phyloP scores from a whole-genome alignment of 2,113 vertebrate genomes.

The Rutilus rutilus region DNA sequence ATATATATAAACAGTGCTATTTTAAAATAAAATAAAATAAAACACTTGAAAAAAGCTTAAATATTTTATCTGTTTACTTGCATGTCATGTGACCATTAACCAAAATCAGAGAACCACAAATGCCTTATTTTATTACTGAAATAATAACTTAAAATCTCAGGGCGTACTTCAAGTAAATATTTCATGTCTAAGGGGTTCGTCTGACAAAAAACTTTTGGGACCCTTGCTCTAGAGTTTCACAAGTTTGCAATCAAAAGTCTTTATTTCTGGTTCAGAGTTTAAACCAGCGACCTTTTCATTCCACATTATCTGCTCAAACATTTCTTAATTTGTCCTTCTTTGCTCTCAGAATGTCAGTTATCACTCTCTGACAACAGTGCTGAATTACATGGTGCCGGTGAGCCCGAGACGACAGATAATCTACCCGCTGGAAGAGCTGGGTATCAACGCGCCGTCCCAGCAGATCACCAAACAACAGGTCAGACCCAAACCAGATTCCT shows the following conservation, averaged over 20 bases:
- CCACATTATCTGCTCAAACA: neutral
- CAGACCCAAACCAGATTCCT: slow-evolving; percentile 62
- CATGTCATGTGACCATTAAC: neutral
- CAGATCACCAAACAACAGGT: slow-evolving; percentile 85
- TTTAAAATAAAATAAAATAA: neutral
- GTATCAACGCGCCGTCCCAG: slow-evolving; percentile 85
- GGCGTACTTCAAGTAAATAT: neutral
- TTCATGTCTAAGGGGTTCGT: no score
- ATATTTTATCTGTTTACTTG: neutral
- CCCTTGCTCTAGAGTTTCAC: no score
- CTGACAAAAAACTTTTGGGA: no score
- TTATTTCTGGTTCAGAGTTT: neutral
- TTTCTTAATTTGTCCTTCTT: slow-evolving; percentile 69
- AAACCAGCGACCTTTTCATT: neutral
- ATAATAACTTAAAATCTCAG: neutral
- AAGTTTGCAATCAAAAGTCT: neutral
- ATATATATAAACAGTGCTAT: neutral
- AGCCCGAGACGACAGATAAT: slow-evolving; percentile 91
- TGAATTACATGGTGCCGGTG: slow-evolving; percentile 90
- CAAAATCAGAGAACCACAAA: neutral
- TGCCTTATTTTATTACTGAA: neutral
- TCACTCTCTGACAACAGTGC: slow-evolving; percentile 85
- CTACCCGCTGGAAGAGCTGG: slow-evolving; percentile 93
- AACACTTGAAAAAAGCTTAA: neutral
- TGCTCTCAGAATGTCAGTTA: slow-evolving; percentile 79